Percentiles rank a stretch among this genome's conserved stretches.
Conservation (phyloP, 2,797 vertebrate genomes). For the Vireo griseus region DNA sequence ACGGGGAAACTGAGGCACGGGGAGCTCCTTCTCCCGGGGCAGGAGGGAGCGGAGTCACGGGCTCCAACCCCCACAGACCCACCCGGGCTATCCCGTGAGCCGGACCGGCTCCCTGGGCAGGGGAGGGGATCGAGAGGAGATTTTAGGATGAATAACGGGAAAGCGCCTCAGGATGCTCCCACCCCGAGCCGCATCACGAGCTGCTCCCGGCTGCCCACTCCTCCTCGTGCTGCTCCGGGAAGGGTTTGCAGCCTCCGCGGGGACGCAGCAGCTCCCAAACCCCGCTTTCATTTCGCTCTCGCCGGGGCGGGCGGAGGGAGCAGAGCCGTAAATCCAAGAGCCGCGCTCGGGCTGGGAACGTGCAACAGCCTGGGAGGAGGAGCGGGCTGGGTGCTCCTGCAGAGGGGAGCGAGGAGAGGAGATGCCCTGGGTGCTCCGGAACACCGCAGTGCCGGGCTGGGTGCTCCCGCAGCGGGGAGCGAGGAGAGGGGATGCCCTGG, state of each 20-base stretch:
- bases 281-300: background rate
- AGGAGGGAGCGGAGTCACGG: fast-evolving
- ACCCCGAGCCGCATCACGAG: fast-evolving
- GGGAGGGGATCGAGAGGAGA: fast-evolving
- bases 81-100: fast-evolving
- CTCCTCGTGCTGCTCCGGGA: background rate
- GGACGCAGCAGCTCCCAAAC: background rate
- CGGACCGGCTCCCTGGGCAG: background rate
- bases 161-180: fast-evolving
- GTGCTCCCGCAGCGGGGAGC: too few species aligned
- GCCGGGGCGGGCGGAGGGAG: fast-evolving
- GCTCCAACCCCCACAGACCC: too few species aligned
- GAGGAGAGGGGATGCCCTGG: too few species aligned
- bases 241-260: background rate
- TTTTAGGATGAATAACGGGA: background rate
- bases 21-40: fast-evolving
- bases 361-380: background rate
- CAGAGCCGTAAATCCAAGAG: background rate
- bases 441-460: background rate
- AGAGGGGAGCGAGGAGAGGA: too few species aligned
- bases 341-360: background rate
- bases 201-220: background rate
- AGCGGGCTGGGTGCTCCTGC: too few species aligned
- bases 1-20: background rate
- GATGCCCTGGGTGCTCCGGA: background rate